Evolutionary conservation across 2,797 vertebrate species (phyloP), one percentile per base, ranked within the genome.

Genomic region (Sebastes melanostomus): DNA sequence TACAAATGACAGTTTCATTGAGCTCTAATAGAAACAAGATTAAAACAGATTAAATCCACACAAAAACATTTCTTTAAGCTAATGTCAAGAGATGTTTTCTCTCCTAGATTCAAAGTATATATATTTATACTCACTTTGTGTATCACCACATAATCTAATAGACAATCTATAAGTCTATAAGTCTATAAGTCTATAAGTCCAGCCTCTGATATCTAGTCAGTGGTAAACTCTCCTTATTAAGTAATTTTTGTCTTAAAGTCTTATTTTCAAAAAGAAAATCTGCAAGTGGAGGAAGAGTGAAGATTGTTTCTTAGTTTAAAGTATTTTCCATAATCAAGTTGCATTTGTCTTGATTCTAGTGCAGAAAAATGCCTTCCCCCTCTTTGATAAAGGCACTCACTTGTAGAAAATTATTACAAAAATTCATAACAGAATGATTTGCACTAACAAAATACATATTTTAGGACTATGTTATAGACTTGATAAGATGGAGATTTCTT

Each of bases 1-100:
- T 94, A 46, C 96, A 96, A 69, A 95, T 87, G 38, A 96, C 94
- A 0, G 95, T 96, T 89, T 96, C 95, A 83, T 96, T 96, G 58
- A 96, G 92, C 77, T 95, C 96, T 96, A 58, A 52, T 25, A 24
- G 58, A 79, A 78, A 86, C 9, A 86, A 52, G 5, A 34, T 3
- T 6, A 16, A 77, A 69, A 59, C 1, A 30, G 10, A 38, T 46
- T 30, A n/a, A 61, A 46, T 24, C 4, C 16, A 22, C 20, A 54
- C 4, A 72, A 22, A 72, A 8, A n/a, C 3, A 32, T 52, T 56
- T 0, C 7, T 6, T 22, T 50, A 1, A 16, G 42, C 3, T 8
- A 13, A 50, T 36, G 2, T 34, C 0, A 68, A 46, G 22, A 25
- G 5, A 58, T 11, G 18, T 12, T 42, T 32, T 66, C 8, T 27